These are phyloP conservation scores for Hydrozoanthus tunicans DNA, from an alignment of 64 coral and sea anemone genomes.

Conservation along the genomic window DNA sequence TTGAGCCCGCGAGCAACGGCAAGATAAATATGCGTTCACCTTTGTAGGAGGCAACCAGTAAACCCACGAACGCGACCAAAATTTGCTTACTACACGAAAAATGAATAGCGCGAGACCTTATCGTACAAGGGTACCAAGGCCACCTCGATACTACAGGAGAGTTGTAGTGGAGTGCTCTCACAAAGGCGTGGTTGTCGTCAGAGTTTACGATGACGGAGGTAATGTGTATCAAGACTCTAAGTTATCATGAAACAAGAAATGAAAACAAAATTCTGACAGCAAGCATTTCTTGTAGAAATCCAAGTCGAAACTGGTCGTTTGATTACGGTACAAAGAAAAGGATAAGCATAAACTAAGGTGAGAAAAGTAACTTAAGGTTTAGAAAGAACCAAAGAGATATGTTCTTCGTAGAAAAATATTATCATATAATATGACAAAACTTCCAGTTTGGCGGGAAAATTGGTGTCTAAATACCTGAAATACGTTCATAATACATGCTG, in stretches of 20 bases:
- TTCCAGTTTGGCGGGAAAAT: no score
- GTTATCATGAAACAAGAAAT: neutral
- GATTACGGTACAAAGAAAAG: neutral
- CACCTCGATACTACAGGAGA: neutral
- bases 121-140: neutral
- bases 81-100: neutral
- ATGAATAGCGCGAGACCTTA: neutral
- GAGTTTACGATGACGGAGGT: conserved; percentile 18
- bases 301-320: conserved; percentile 7
- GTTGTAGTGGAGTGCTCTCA: neutral
- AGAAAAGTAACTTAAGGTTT: no score
- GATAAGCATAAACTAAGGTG: neutral
- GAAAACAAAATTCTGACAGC: neutral
- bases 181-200: conserved; percentile 18
- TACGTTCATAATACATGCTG: no score
- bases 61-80: no score
- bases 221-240: neutral
- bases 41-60: no score
- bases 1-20: no score
- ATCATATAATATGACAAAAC: no score
- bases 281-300: conserved; percentile 12
- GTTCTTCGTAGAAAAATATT: no score
- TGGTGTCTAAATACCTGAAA: no score
- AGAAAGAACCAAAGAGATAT: no score
- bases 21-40: no score